Conservation (phyloP, 1,140 invertebrate genomes). For the Sycophaga agraensis region DNA sequence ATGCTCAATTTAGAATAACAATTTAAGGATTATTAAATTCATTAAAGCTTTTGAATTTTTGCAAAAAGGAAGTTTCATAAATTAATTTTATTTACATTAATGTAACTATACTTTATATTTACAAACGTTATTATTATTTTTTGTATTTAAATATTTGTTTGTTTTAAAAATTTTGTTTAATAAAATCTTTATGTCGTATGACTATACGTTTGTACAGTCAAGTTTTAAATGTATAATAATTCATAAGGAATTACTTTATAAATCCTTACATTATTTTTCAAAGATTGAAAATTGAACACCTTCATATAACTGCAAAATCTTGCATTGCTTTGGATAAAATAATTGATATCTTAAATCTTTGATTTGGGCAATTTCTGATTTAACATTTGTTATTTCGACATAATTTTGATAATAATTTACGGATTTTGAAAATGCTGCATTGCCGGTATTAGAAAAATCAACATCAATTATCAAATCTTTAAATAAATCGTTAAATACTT, state of each 20-base stretch:
- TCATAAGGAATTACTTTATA: neutral
- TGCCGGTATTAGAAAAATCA: slow-evolving; percentile 3
- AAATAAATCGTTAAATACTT: slow-evolving; percentile 10
- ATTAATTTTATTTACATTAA: neutral
- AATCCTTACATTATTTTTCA: slow-evolving; percentile 26
- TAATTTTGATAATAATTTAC: slow-evolving; percentile 12
- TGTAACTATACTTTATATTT: slow-evolving; percentile 2
- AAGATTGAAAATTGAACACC: slow-evolving; percentile 2
- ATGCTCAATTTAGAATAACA: slow-evolving; percentile 11
- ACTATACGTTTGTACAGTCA: neutral
- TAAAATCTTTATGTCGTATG: too few species aligned
- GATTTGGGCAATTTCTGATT: neutral
- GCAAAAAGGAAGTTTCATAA: neutral
- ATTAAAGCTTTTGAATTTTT: neutral
- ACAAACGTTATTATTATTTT: too few species aligned
- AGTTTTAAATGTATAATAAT: neutral
- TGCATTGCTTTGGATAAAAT: slow-evolving; percentile 19
- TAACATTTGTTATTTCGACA: slow-evolving; percentile 5
- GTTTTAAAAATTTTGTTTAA: neutral
- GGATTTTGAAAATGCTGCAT: slow-evolving; percentile 3
- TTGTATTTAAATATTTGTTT: too few species aligned
- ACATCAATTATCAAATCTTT: slow-evolving; percentile 1
- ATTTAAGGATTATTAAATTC: slow-evolving; percentile 14
- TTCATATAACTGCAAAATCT: slow-evolving; percentile 7
- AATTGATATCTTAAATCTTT: slow-evolving; percentile 2